A percentile compares a stretch with the other conserved stretches of the same genome.
Evolutionary conservation across 1,140 invertebrate species (phyloP).

Genomic region (Cylas formicarius): DNA sequence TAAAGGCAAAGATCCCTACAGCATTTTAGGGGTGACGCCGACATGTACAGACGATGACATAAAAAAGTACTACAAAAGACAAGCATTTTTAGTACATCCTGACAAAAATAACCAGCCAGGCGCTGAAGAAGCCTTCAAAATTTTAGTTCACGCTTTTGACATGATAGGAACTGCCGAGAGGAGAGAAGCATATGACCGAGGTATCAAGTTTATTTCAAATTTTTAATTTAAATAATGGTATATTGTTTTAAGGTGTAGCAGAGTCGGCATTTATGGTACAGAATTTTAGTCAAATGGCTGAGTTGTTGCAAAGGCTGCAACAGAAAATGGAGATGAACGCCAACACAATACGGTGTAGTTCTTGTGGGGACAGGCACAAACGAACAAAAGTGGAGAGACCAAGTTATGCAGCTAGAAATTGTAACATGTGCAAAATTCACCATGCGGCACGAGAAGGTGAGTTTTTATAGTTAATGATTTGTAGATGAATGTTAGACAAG

Average conservation of each 20-base stretch:
- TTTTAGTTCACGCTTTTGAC: constrained; percentile 88
- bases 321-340: constrained; percentile 90
- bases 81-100: constrained; percentile 90
- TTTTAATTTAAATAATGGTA: constrained; percentile 5
- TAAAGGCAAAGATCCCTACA: constrained; percentile 90
- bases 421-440: constrained; percentile 79
- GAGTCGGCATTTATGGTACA: constrained; percentile 75
- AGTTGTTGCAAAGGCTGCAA: constrained; percentile 76
- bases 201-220: constrained; percentile 23
- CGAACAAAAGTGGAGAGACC: constrained; percentile 75
- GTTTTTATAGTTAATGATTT: too few species aligned
- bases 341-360: constrained; percentile 84
- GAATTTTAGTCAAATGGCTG: constrained; percentile 74
- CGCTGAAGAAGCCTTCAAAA: constrained; percentile 93
- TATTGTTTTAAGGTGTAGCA: constrained; percentile 56
- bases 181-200: constrained; percentile 39
- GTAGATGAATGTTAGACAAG: too few species aligned
- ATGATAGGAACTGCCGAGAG: constrained; percentile 80
- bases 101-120: constrained; percentile 92
- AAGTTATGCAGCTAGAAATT: constrained; percentile 83
- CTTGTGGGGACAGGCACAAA: constrained; percentile 83
- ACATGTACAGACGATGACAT: constrained; percentile 89
- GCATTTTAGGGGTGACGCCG: constrained; percentile 62
- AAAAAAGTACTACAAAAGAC: constrained; percentile 83
- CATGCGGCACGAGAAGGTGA: constrained; percentile 87